These are phyloP conservation scores for Oenanthe melanoleuca DNA, from an alignment of 2,113 vertebrate species.

Conservation along the genomic window DNA sequence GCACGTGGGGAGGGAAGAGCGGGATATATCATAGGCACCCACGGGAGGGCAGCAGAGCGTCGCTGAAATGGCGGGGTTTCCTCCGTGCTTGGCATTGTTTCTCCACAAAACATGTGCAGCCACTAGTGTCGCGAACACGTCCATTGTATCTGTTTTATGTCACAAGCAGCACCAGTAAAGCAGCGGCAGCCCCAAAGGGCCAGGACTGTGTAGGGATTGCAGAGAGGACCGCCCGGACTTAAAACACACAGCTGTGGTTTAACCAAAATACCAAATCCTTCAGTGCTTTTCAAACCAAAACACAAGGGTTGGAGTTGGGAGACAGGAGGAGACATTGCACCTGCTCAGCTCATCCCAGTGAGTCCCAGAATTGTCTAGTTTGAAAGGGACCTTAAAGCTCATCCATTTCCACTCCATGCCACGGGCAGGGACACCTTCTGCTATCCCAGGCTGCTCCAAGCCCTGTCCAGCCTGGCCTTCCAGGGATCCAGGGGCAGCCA, in stretches of 20 bases:
- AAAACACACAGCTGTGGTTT: neutral
- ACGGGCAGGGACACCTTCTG: neutral
- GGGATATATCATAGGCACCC: neutral
- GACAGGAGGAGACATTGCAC: neutral
- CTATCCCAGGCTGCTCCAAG: rapidly evolving
- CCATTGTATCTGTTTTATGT: neutral
- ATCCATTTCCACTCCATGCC: rapidly evolving
- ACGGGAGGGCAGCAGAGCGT: constrained; percentile 10
- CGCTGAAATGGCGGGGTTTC: rapidly evolving
- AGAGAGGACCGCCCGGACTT: rapidly evolving
- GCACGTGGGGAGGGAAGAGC: neutral
- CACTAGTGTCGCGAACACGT: rapidly evolving
- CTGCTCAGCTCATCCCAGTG: rapidly evolving
- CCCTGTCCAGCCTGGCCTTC: rapidly evolving
- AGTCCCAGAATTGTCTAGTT: neutral
- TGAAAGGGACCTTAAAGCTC: neutral
- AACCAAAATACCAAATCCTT: neutral
- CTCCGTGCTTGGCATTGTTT: no score
- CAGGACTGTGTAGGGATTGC: neutral
- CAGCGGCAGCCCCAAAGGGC: no score
- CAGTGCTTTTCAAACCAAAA: neutral
- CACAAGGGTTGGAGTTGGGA: rapidly evolving
- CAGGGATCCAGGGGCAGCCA: neutral
- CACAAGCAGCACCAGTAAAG: neutral
- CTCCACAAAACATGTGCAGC: rapidly evolving